phyloP scores from a whole-genome alignment of 2,888 invertebrate genomes.

The Brachypalpus laphriformis region DNA sequence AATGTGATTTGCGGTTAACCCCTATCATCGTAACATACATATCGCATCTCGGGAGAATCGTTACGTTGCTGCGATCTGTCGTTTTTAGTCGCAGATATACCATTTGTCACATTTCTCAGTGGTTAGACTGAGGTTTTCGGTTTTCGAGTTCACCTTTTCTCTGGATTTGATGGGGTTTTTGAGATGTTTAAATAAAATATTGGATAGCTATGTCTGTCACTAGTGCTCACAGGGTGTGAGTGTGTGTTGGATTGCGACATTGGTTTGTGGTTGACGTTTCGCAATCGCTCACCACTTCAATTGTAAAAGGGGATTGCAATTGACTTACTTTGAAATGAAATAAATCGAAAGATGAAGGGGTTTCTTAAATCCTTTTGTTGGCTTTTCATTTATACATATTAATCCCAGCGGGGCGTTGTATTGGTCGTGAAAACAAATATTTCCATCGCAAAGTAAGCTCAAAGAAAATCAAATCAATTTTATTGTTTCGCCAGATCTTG shows the following conservation, averaged over 20 bases:
- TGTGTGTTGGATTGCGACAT: constrained; percentile 1
- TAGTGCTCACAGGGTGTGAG: not conserved
- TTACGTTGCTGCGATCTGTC: constrained; percentile 18
- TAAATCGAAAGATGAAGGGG: not conserved
- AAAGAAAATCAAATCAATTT: not conserved
- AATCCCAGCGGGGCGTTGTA: not conserved
- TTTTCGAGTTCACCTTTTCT: constrained; percentile 26
- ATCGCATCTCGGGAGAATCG: constrained; percentile 44
- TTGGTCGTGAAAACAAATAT: not conserved
- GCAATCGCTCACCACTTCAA: constrained; percentile 3
- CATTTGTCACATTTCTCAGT: constrained; percentile 55
- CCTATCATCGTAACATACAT: constrained; percentile 41
- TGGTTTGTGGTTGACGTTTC: constrained; percentile 30
- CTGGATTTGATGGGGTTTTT: constrained; percentile 18
- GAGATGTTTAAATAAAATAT: constrained; percentile 22
- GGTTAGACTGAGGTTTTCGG: constrained; percentile 19
- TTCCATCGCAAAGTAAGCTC: not conserved
- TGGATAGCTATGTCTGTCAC: not conserved
- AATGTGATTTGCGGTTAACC: constrained; percentile 65
- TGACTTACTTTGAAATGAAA: constrained; percentile 1
- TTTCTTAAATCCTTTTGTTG: not conserved
- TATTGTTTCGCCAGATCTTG: not conserved
- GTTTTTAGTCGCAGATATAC: constrained; percentile 35
- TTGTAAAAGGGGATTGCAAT: not conserved
- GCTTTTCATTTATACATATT: not conserved